A percentile compares a stretch with the other conserved stretches of the same genome.
Conservation (phyloP, 2,888 invertebrate genomes). For the Petrolisthes cinctipes region DNA sequence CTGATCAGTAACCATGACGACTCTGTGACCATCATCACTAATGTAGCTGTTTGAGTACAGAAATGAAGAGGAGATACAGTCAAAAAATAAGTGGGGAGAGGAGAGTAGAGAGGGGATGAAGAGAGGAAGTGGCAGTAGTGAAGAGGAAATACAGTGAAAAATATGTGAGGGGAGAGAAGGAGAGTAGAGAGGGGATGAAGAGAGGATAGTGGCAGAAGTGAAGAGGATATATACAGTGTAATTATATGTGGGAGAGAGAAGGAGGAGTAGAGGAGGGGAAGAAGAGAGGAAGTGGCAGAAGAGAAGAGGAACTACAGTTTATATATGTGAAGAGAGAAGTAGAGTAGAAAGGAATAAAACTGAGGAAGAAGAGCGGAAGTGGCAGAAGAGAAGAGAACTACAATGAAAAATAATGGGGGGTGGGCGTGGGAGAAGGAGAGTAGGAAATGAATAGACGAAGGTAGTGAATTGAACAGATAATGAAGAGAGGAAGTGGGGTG, state of each 20-base stretch:
- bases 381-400: neutral
- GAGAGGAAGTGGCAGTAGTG: neutral
- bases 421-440: neutral
- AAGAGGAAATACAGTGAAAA: constrained; percentile 2
- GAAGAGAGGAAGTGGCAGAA: neutral
- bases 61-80: constrained; percentile 42
- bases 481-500: neutral
- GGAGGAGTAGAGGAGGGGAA: neutral
- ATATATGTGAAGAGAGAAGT: constrained; percentile 2
- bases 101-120: constrained; percentile 21
- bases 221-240: neutral
- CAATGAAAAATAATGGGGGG: neutral
- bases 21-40: too few relatives aligned
- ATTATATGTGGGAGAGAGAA: constrained; percentile 4
- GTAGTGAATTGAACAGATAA: neutral
- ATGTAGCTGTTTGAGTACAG: too few relatives aligned
- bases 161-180: constrained; percentile 36
- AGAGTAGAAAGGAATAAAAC: neutral
- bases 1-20: too few relatives aligned
- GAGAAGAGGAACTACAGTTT: neutral
- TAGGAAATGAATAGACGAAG: neutral
- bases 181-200: neutral
- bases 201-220: too few relatives aligned
- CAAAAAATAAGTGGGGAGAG: constrained; percentile 24
- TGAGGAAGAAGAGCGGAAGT: constrained; percentile 8